phyloP scores from a whole-genome alignment of 2,113 vertebrate species.

The Campylorhamphus procurvoides region DNA sequence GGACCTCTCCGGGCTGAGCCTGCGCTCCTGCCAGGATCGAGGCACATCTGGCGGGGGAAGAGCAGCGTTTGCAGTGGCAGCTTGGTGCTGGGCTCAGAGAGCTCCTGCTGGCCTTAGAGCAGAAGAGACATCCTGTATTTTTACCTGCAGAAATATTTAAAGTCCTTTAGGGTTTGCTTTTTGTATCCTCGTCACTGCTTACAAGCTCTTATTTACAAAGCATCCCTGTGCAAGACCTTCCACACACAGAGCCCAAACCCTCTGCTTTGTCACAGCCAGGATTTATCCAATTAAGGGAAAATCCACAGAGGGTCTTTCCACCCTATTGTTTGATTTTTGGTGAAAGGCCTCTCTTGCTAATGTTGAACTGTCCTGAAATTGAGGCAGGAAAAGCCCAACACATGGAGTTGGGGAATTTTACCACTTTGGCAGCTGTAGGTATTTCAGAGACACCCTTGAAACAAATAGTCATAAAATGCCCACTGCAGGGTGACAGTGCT shows the following conservation, averaged over 20 bases:
- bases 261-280: background rate
- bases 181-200: background rate
- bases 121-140: background rate
- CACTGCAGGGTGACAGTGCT: background rate
- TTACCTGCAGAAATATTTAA: background rate
- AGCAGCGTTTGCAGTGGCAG: rapidly evolving
- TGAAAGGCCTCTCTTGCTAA: background rate
- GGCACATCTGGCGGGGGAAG: background rate
- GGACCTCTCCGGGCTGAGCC: background rate
- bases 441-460: background rate
- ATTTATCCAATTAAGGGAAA: background rate
- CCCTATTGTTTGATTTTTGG: background rate
- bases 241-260: background rate
- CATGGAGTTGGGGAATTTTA: background rate
- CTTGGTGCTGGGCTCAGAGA: background rate
- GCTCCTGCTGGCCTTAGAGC: background rate
- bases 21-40: rapidly evolving
- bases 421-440: background rate
- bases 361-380: background rate
- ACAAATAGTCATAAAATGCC: background rate
- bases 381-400: background rate
- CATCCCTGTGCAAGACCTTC: background rate
- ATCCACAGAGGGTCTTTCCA: background rate
- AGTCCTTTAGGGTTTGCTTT: background rate
- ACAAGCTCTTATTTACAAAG: background rate